These are phyloP conservation scores for Megaceryle alcyon DNA, from an alignment of 2,797 vertebrate genomes.

Conservation along the genomic window DNA sequence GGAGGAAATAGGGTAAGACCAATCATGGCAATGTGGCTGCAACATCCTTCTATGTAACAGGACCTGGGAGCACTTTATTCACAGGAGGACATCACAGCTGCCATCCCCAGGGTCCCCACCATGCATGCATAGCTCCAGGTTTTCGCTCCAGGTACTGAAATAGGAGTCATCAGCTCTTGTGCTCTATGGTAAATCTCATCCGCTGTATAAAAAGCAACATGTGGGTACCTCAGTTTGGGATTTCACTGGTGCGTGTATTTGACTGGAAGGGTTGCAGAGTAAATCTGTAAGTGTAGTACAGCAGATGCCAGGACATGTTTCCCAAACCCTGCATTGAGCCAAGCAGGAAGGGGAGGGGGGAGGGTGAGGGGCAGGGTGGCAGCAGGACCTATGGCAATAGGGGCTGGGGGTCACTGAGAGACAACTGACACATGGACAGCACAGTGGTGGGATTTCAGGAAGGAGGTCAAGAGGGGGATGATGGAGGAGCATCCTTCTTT, in stretches of 20 bases:
- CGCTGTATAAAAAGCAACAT: not conserved
- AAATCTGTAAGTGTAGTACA: not conserved
- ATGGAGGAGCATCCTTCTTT: not conserved
- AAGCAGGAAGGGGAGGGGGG: not conserved
- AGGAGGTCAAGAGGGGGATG: not conserved
- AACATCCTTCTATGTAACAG: not conserved
- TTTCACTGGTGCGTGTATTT: not conserved
- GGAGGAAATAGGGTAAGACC: not conserved
- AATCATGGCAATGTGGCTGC: not conserved
- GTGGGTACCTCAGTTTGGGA: not conserved
- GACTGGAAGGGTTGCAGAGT: not conserved
- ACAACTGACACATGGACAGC: fast-evolving
- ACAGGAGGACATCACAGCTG: not conserved
- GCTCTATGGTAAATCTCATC: not conserved
- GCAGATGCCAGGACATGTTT: not conserved
- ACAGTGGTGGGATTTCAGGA: too few relatives aligned
- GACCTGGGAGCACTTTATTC: not conserved
- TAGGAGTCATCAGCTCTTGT: not conserved
- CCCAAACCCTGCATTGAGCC: not conserved
- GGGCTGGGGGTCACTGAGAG: not conserved
- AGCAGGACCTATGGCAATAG: not conserved
- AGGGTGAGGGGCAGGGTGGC: not conserved
- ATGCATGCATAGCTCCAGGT: not conserved
- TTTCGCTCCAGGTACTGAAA: not conserved
- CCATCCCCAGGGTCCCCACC: not conserved